These are phyloP conservation scores for Characodon lateralis DNA, from an alignment of 2,797 vertebrate species.

Conservation along the genomic window DNA sequence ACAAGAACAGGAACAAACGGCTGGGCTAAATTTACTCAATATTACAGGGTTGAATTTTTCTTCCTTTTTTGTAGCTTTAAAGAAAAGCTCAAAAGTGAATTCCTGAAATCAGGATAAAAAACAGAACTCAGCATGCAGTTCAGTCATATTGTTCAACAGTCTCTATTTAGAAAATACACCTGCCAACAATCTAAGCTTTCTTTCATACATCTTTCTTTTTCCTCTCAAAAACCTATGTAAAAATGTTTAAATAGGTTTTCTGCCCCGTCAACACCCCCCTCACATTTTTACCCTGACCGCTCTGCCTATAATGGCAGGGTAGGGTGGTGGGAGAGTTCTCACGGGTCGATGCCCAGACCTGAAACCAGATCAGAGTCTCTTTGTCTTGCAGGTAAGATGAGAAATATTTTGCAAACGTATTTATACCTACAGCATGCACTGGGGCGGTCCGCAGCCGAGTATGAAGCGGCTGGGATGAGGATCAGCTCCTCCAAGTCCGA, in stretches of 20 bases:
- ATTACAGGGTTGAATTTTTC: not conserved
- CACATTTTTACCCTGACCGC: not conserved
- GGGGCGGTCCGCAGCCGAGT: no score
- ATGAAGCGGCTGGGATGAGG: no score
- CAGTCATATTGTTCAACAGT: not conserved
- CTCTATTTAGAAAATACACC: no score
- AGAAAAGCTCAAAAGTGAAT: not conserved
- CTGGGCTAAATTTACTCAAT: conserved; percentile 3
- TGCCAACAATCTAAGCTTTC: not conserved
- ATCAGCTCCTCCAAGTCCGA: no score
- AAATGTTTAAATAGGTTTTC: conserved; percentile 32
- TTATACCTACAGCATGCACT: conserved; percentile 53
- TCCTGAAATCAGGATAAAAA: not conserved
- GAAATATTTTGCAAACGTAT: conserved; percentile 74
- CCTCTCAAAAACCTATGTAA: conserved; percentile 21
- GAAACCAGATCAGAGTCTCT: conserved; percentile 73
- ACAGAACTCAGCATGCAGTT: not conserved
- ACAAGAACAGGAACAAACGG: conserved; percentile 23
- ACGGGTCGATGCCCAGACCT: conserved; percentile 64
- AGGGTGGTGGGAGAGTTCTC: conserved; percentile 58
- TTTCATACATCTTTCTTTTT: conserved; percentile 30
- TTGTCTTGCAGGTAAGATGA: conserved; percentile 69
- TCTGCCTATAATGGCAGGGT: conserved; percentile 65
- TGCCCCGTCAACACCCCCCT: not conserved
- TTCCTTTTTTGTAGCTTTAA: not conserved